A percentile compares a stretch with the other conserved stretches of the same genome.
phyloP scores from a whole-genome alignment of 2,113 vertebrate species.

The Felis catus region DNA sequence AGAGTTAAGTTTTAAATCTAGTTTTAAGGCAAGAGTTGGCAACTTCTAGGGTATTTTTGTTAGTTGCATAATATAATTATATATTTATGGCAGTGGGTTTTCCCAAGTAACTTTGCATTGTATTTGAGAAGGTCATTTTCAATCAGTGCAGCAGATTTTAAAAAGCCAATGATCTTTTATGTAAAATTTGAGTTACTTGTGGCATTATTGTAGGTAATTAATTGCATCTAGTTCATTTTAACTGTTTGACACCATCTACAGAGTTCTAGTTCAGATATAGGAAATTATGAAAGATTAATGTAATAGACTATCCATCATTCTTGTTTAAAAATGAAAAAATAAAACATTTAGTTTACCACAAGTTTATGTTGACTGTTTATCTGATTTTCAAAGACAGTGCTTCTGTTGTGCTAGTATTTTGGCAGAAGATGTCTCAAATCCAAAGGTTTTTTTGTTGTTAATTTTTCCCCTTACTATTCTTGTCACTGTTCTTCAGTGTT shows the following conservation, averaged over 20 bases:
- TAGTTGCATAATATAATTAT: slow-evolving; percentile 33
- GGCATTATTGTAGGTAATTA: slow-evolving; percentile 28
- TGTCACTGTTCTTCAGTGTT: background rate
- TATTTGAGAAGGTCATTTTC: slow-evolving; percentile 42
- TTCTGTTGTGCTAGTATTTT: slow-evolving; percentile 33
- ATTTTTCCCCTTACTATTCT: background rate
- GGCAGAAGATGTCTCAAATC: background rate
- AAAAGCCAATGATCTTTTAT: slow-evolving; percentile 38
- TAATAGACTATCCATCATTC: background rate
- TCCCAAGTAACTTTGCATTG: slow-evolving; percentile 5
- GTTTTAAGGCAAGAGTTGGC: slow-evolving; percentile 27
- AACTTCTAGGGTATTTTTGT: slow-evolving; percentile 45
- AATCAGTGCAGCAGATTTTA: slow-evolving; percentile 14
- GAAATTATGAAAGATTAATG: slow-evolving; percentile 8
- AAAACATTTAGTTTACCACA: background rate
- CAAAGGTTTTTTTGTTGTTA: background rate
- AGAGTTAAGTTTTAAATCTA: slow-evolving; percentile 25
- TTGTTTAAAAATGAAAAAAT: background rate
- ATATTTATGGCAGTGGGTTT: slow-evolving; percentile 19
- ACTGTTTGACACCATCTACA: slow-evolving; percentile 28
- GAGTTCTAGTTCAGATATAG: slow-evolving; percentile 21
- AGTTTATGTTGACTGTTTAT: slow-evolving; percentile 11
- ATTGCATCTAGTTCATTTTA: slow-evolving; percentile 6
- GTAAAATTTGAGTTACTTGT: slow-evolving; percentile 45
- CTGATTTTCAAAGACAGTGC: slow-evolving; percentile 14